Percentiles rank a stretch among this genome's conserved stretches.
These are phyloP conservation scores for Pheosia gnoma DNA, from an alignment of 2,888 invertebrate genomes.

Conservation along the genomic window DNA sequence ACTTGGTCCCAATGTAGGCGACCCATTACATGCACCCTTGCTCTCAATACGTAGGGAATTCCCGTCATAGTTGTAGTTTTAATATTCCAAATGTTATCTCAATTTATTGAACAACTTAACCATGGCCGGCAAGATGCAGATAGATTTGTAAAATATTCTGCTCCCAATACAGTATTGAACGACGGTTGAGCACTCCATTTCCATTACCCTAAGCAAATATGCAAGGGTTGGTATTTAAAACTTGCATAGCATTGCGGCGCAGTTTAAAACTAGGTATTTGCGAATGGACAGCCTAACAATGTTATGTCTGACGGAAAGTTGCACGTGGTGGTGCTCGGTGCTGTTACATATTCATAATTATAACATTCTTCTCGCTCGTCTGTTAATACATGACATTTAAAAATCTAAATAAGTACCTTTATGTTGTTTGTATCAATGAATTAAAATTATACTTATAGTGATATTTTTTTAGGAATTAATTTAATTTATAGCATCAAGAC, in stretches of 20 bases:
- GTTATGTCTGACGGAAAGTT: conserved; percentile 25
- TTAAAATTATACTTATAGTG: too few relatives aligned
- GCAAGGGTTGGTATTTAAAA: conserved; percentile 51
- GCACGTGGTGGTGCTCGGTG: not conserved
- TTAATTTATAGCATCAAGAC: too few relatives aligned
- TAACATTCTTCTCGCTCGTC: not conserved
- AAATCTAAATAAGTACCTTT: too few relatives aligned
- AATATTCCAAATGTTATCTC: too few relatives aligned
- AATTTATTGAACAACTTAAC: too few relatives aligned
- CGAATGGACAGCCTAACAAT: conserved; percentile 24
- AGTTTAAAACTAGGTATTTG: conserved; percentile 53
- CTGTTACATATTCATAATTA: too few relatives aligned
- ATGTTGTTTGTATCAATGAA: too few relatives aligned
- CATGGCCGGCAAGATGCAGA: not conserved
- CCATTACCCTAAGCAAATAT: conserved; percentile 43
- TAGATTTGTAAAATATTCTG: not conserved
- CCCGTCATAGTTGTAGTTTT: too few relatives aligned
- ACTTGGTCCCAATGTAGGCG: too few relatives aligned
- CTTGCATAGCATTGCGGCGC: conserved; percentile 37
- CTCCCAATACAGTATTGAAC: not conserved
- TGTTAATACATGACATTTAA: not conserved
- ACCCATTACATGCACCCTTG: too few relatives aligned
- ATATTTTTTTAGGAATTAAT: too few relatives aligned
- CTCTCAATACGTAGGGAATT: too few relatives aligned
- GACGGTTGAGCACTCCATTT: conserved; percentile 25